Percentiles rank a stretch among this genome's conserved stretches.
These are phyloP conservation scores for Ligdia adustata DNA, from an alignment of 2,888 invertebrate genomes.

Conservation along the genomic window DNA sequence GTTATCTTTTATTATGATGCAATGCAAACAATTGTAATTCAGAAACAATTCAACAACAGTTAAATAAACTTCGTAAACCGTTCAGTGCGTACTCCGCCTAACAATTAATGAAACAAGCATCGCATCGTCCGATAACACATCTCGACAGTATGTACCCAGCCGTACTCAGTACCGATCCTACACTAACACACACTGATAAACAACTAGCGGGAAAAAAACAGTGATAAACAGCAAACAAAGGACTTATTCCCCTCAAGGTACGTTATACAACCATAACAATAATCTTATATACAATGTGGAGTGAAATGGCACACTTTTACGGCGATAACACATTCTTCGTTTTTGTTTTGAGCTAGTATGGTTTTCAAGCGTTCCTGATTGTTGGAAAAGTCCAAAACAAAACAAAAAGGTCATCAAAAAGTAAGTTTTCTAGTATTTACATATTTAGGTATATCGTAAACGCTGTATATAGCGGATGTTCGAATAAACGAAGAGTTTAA, in stretches of 20 bases:
- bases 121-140: constrained; percentile 34
- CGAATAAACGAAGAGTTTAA: background rate
- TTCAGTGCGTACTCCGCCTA: constrained; percentile 44
- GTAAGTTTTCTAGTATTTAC: too few relatives aligned
- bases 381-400: too few relatives aligned
- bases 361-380: too few relatives aligned
- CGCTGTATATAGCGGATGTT: background rate
- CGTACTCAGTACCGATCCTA: constrained; percentile 1
- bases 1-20: too few relatives aligned
- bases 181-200: constrained; percentile 3
- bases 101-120: constrained; percentile 43
- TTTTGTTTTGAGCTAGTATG: too few relatives aligned
- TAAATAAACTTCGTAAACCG: too few relatives aligned
- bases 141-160: constrained; percentile 23
- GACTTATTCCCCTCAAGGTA: constrained; percentile 4
- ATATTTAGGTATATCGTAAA: background rate
- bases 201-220: background rate
- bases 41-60: too few relatives aligned
- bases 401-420: too few relatives aligned
- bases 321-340: background rate
- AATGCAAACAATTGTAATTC: too few relatives aligned
- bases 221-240: constrained; percentile 5
- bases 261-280: background rate
- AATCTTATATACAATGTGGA: background rate
- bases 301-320: background rate